These are phyloP conservation scores for Ciona savignyi DNA, from an alignment of 23 tunicate genomes.

Conservation along the genomic window DNA sequence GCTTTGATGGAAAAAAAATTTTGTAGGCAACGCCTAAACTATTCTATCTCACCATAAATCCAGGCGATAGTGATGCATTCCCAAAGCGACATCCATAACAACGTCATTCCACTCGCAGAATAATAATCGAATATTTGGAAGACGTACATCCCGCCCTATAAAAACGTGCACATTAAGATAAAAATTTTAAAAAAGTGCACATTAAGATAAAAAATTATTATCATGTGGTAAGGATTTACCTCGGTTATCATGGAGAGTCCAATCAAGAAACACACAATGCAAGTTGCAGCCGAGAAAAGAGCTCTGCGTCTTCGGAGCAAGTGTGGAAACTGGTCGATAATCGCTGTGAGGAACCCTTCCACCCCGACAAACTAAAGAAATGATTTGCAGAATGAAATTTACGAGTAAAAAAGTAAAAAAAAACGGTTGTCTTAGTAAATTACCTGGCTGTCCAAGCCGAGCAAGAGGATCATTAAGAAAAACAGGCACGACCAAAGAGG, in stretches of 20 bases:
- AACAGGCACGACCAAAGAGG: slow-evolving; percentile 99
- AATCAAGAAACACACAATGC: slow-evolving; percentile 56
- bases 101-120: slow-evolving; percentile 97
- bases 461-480: slow-evolving; percentile 86
- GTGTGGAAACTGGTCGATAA: slow-evolving; percentile 79
- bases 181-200: too few species aligned
- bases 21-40: too few species aligned
- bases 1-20: too few species aligned
- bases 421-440: too few species aligned
- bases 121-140: slow-evolving; percentile 98
- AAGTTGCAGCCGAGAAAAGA: slow-evolving; percentile 49
- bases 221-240: slow-evolving; percentile 15
- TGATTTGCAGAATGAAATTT: not conserved
- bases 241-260: slow-evolving; percentile 89
- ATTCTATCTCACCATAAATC: slow-evolving; percentile 84
- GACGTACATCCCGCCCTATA: slow-evolving; percentile 95
- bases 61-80: slow-evolving; percentile 89
- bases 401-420: not conserved
- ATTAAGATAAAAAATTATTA: not conserved
- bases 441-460: slow-evolving; percentile 98
- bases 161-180: too few species aligned
- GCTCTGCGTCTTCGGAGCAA: slow-evolving; percentile 61
- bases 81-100: slow-evolving; percentile 95
- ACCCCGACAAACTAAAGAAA: slow-evolving; percentile 82
- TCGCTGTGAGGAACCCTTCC: slow-evolving; percentile 93